A percentile compares a stretch with the other conserved stretches of the same genome.
Evolutionary conservation across 2,888 invertebrate species (phyloP).

Genomic region (Anarsia innoxiella): DNA sequence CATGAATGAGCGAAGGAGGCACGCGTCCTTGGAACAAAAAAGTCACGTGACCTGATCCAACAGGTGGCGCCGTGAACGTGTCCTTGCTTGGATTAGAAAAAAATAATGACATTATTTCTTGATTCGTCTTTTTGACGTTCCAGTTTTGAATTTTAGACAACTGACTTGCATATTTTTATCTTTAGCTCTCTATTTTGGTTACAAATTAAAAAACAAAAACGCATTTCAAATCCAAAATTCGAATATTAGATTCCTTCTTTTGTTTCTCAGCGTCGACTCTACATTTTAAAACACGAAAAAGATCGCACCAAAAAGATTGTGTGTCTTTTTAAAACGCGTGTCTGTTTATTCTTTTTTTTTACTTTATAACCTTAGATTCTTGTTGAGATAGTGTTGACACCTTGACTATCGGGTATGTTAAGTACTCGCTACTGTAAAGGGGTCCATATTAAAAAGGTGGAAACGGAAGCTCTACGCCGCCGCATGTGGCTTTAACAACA

Average conservation of each 20-base stretch:
- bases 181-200: neutral
- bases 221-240: neutral
- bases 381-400: constrained; percentile 9
- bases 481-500: no score
- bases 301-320: constrained; percentile 3
- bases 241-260: neutral
- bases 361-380: constrained; percentile 6
- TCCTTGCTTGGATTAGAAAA: constrained; percentile 66
- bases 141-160: neutral
- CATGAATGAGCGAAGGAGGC: constrained; percentile 74
- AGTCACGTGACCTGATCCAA: constrained; percentile 72
- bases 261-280: no score
- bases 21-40: constrained; percentile 73
- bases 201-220: neutral
- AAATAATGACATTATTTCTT: constrained; percentile 24
- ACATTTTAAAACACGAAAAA: no score
- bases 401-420: constrained; percentile 4
- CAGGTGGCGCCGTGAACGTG: constrained; percentile 70
- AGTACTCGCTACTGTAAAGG: constrained; percentile 5
- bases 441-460: constrained; percentile 10
- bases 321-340: constrained; percentile 4
- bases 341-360: constrained; percentile 21
- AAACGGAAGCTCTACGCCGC: no score
- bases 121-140: neutral
- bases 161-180: neutral